Conservation (phyloP, 2,888 invertebrate species). For the Ichneumon xanthorius region DNA sequence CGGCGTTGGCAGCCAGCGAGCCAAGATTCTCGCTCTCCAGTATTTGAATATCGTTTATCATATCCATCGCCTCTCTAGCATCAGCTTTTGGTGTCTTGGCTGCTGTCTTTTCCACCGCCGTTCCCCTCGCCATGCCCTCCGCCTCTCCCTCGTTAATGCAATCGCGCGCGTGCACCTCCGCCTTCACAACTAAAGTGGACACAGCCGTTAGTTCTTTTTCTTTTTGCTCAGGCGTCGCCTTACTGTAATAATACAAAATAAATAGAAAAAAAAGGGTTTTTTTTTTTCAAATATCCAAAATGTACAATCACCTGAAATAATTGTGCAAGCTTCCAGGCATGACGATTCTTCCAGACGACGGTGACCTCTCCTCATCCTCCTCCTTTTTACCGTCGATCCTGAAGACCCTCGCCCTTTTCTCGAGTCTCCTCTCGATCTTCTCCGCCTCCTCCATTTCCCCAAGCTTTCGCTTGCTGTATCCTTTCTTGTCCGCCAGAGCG, state of each 20-base stretch:
- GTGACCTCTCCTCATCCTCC: conserved; percentile 69
- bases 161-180: conserved; percentile 77
- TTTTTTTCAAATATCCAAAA: too few species aligned
- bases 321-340: conserved; percentile 74
- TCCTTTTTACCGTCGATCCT: conserved; percentile 85
- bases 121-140: not conserved
- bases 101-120: conserved; percentile 3
- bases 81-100: conserved; percentile 42
- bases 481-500: conserved; percentile 89
- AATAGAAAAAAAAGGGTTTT: conserved; percentile 9
- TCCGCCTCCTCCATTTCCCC: conserved; percentile 87
- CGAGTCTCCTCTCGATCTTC: conserved; percentile 87
- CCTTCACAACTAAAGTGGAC: conserved; percentile 77
- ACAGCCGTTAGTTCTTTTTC: conserved; percentile 69
- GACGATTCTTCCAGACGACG: conserved; percentile 51
- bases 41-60: conserved; percentile 69
- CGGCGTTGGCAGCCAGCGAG: not conserved
- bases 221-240: conserved; percentile 72
- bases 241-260: conserved; percentile 68
- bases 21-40: conserved; percentile 71
- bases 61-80: conserved; percentile 54
- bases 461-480: conserved; percentile 87
- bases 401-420: conserved; percentile 87
- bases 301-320: conserved; percentile 77
- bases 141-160: not conserved